Percentiles rank a stretch among this genome's conserved stretches.
Evolutionary conservation across 2,113 vertebrate genomes (phyloP).

Genomic region (Macquaria ambigua): DNA sequence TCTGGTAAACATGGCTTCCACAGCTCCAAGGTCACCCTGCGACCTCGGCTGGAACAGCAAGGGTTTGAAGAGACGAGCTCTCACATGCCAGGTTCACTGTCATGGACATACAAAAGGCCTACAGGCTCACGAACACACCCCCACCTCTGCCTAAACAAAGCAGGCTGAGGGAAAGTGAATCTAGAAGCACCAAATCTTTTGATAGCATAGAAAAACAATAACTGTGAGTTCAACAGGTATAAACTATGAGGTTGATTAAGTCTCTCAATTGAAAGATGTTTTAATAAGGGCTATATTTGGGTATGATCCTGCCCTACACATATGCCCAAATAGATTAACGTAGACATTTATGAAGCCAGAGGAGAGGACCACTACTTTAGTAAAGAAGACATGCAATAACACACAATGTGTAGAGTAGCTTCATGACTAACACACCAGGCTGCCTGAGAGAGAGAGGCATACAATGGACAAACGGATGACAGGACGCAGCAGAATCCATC

Average conservation of each 20-base stretch:
- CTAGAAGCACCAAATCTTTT: not conserved
- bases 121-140: constrained; percentile 14
- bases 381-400: constrained; percentile 22
- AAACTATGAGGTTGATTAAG: not conserved
- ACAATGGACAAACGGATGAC: constrained; percentile 68
- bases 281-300: not conserved
- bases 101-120: constrained; percentile 39
- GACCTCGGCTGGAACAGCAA: constrained; percentile 62
- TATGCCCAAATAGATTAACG: not conserved
- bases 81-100: constrained; percentile 60
- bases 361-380: not conserved
- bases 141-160: constrained; percentile 11
- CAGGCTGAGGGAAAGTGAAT: not conserved
- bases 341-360: constrained; percentile 1
- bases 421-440: constrained; percentile 51
- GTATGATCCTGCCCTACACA: not conserved
- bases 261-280: not conserved
- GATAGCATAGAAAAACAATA: not conserved
- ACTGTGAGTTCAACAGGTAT: not conserved
- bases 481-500: constrained; percentile 69
- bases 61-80: constrained; percentile 48
- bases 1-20: constrained; percentile 76
- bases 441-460: not conserved
- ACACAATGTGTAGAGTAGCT: constrained; percentile 17
- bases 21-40: constrained; percentile 63